These are phyloP conservation scores for Microcebus lehilahytsara DNA, from an alignment of 2,113 vertebrate genomes.

Conservation along the genomic window DNA sequence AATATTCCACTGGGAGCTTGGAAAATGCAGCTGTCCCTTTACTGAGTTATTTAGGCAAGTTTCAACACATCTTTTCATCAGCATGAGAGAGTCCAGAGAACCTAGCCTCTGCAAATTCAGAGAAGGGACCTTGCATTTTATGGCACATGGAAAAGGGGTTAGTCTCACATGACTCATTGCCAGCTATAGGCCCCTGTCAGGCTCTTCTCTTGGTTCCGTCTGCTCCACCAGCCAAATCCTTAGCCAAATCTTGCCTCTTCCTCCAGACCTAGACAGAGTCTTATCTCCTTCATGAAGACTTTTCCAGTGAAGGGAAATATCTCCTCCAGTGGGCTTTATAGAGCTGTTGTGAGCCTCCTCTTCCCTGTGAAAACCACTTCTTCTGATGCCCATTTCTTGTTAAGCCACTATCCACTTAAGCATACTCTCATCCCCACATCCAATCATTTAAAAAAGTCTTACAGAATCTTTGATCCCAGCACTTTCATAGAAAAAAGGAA, in stretches of 20 bases:
- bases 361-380: not conserved
- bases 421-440: not conserved
- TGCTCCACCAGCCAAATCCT: not conserved
- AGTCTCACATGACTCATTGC: not conserved
- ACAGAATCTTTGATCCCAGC: not conserved
- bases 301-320: not conserved
- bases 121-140: not conserved
- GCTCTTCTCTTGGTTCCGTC: not conserved
- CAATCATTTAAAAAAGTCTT: not conserved
- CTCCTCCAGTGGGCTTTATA: not conserved
- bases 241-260: not conserved
- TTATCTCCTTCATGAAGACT: not conserved
- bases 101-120: not conserved
- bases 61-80: constrained; percentile 50
- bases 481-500: not conserved
- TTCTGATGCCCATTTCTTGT: not conserved
- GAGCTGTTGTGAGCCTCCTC: not conserved
- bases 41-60: constrained; percentile 70
- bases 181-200: not conserved
- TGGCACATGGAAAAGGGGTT: not conserved
- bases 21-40: constrained; percentile 58
- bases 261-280: not conserved
- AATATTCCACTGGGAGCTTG: constrained; percentile 62
- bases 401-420: not conserved
- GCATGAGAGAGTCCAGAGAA: not conserved